Conservation (phyloP, 2,797 vertebrate species). For the Nasua narica region DNA sequence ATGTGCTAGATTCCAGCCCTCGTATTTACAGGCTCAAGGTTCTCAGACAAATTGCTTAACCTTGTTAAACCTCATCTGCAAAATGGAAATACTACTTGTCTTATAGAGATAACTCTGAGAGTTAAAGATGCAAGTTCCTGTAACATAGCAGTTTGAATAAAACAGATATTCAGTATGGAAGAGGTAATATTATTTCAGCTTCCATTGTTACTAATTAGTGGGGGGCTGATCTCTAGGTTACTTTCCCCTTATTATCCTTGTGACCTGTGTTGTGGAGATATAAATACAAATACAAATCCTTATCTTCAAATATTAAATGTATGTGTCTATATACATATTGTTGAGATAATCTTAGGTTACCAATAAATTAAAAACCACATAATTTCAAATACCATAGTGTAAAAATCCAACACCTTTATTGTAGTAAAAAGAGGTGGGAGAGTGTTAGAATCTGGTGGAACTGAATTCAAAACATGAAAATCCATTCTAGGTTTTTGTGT, state of each 20-base stretch:
- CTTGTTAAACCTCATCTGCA: neutral
- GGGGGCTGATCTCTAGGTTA: neutral
- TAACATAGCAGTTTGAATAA: neutral
- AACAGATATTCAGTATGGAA: neutral
- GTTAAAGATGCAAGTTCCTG: neutral
- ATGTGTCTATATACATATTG: neutral
- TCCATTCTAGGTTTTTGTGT: neutral
- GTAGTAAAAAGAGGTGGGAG: neutral
- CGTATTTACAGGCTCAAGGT: neutral
- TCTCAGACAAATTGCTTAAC: constrained; percentile 2
- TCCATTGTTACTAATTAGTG: neutral
- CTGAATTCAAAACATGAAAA: neutral
- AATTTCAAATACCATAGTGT: neutral
- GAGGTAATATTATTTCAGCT: neutral
- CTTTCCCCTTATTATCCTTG: neutral
- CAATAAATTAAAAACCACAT: neutral
- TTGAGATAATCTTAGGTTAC: neutral
- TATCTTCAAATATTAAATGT: neutral
- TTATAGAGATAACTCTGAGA: neutral
- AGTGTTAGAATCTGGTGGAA: neutral
- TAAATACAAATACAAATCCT: neutral
- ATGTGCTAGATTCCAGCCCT: neutral
- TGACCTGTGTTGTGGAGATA: neutral
- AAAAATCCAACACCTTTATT: neutral
- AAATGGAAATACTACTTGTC: constrained; percentile 33